A percentile compares a stretch with the other conserved stretches of the same genome.
These are phyloP conservation scores for Hyperoodon ampullatus DNA, from an alignment of 2,113 vertebrate genomes.

Conservation along the genomic window DNA sequence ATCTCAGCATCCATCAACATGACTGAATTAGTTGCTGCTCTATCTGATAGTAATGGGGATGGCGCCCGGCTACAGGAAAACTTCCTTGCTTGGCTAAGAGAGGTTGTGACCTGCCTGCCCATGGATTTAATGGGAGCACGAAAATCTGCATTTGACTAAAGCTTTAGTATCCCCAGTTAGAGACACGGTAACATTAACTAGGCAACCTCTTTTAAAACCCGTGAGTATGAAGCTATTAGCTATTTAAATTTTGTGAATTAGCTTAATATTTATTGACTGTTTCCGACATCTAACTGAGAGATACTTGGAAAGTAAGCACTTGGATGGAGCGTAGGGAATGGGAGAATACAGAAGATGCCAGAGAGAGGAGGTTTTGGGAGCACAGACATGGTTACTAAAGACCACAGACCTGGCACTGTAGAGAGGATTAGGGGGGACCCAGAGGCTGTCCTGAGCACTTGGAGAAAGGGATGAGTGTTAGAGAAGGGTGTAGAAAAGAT, in stretches of 20 bases:
- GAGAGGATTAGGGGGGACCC: not conserved
- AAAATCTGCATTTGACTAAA: conserved; percentile 54
- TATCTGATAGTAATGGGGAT: conserved; percentile 65
- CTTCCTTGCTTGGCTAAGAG: conserved; percentile 62
- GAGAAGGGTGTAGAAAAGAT: not conserved
- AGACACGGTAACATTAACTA: conserved; percentile 12
- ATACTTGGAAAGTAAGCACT: not conserved
- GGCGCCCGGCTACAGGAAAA: conserved; percentile 59
- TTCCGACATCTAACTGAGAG: not conserved
- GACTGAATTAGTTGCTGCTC: conserved; percentile 71
- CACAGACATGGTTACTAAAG: not conserved
- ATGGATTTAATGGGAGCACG: conserved; percentile 37
- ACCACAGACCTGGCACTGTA: not conserved
- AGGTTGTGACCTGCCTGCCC: conserved; percentile 63
- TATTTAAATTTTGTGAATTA: conserved; percentile 30
- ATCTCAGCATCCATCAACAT: conserved; percentile 54
- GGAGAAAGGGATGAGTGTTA: not conserved
- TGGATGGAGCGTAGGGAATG: not conserved
- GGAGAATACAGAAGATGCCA: not conserved
- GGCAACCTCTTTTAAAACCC: conserved; percentile 31
- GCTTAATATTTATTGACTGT: not conserved
- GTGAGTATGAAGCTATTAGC: not conserved
- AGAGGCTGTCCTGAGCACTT: not conserved
- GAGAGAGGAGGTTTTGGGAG: not conserved
- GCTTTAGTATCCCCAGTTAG: conserved; percentile 54